These are phyloP conservation scores for Noctua fimbriata DNA, from an alignment of 2,888 invertebrate genomes.

Conservation along the genomic window DNA sequence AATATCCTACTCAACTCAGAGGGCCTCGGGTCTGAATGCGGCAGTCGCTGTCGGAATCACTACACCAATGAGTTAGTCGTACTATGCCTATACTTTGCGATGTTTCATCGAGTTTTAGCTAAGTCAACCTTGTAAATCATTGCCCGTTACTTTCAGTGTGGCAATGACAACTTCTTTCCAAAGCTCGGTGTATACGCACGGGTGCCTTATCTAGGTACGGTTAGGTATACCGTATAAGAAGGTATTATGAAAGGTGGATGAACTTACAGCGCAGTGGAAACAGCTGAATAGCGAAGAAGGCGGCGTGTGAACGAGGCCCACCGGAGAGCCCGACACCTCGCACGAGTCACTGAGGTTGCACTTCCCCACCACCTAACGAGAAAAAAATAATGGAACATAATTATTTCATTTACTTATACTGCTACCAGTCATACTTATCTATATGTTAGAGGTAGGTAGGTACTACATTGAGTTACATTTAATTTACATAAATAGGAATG, in stretches of 20 bases:
- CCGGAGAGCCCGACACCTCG: slow-evolving; percentile 65
- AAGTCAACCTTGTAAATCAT: neutral
- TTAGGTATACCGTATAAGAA: too few relatives aligned
- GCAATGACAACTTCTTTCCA: neutral
- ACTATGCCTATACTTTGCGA: neutral
- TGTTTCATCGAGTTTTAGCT: neutral
- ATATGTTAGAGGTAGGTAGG: neutral
- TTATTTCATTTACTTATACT: neutral
- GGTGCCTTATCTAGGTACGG: neutral
- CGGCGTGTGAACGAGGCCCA: slow-evolving; percentile 65
- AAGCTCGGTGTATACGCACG: neutral
- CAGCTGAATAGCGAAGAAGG: slow-evolving; percentile 82
- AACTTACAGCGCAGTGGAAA: slow-evolving; percentile 84
- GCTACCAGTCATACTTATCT: neutral
- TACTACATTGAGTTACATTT: too few relatives aligned
- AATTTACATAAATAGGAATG: too few relatives aligned
- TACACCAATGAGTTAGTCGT: neutral
- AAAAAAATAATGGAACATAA: neutral
- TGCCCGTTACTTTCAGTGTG: neutral
- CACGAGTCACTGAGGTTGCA: slow-evolving; percentile 67
- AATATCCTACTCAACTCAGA: neutral
- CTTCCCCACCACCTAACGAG: slow-evolving; percentile 69
- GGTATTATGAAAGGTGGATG: slow-evolving; percentile 2
- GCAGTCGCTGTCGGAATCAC: neutral
- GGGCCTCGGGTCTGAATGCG: neutral